phyloP scores from a whole-genome alignment of 2,797 vertebrate genomes.

The Florisuga fusca region DNA sequence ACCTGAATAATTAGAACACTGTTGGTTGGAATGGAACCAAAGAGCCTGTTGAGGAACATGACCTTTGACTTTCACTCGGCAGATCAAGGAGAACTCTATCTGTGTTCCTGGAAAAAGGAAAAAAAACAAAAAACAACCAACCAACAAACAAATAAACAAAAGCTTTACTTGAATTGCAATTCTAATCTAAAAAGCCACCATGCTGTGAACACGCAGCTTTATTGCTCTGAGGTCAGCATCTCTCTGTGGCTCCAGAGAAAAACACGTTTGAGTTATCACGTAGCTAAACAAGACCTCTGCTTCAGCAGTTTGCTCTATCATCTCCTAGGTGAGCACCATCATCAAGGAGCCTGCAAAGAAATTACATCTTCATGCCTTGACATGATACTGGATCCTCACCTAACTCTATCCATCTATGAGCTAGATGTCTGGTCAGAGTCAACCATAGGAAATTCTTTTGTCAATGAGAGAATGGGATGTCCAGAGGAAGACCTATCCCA shows the following conservation, averaged over 20 bases:
- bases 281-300: not conserved
- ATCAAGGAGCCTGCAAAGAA: not conserved
- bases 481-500: not conserved
- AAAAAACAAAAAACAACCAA: not conserved
- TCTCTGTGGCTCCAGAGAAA: not conserved
- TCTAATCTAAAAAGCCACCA: not conserved
- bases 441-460: not conserved
- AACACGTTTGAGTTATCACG: not conserved
- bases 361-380: not conserved
- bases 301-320: not conserved
- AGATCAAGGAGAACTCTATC: constrained; percentile 14
- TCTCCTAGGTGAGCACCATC: not conserved
- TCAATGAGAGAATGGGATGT: not conserved
- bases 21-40: not conserved
- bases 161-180: not conserved
- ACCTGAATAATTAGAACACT: not conserved
- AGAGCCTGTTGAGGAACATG: not conserved
- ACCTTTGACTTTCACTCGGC: constrained; percentile 43
- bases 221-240: constrained; percentile 40
- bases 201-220: constrained; percentile 9
- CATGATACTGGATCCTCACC: not conserved
- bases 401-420: rapidly evolving
- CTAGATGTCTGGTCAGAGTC: not conserved
- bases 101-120: not conserved
- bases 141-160: not conserved